Percentiles rank a stretch among this genome's conserved stretches.
Conservation (phyloP, 1,140 invertebrate genomes). For the Choristoneura fumiferana region DNA sequence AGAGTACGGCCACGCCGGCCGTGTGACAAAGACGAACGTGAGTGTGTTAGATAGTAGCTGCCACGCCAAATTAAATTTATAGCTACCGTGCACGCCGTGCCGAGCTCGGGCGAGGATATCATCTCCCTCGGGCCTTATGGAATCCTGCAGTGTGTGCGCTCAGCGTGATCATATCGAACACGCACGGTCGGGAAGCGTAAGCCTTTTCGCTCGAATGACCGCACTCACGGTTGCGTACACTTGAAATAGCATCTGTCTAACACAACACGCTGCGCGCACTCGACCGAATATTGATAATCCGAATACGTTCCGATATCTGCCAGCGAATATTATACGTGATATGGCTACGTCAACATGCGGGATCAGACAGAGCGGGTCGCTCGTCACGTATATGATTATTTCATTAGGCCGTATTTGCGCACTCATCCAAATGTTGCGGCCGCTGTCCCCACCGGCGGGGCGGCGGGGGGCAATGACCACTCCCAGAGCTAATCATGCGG, state of each 20-base stretch:
- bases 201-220: conserved; percentile 33
- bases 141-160: too few relatives aligned
- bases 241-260: conserved; percentile 48
- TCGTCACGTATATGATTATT: conserved; percentile 77
- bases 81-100: neutral
- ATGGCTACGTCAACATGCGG: conserved; percentile 45
- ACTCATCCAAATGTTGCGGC: conserved; percentile 66
- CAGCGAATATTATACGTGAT: conserved; percentile 22
- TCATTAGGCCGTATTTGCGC: conserved; percentile 75
- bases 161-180: neutral
- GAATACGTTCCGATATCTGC: conserved; percentile 23
- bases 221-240: conserved; percentile 34
- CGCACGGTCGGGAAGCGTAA: conserved; percentile 21
- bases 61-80: conserved; percentile 8
- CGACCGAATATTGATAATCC: conserved; percentile 54
- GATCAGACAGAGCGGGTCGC: conserved; percentile 53
- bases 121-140: too few relatives aligned
- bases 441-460: conserved; percentile 26
- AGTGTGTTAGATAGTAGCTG: conserved; percentile 2
- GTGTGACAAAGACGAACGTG: conserved; percentile 17
- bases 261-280: conserved; percentile 42
- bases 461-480: conserved; percentile 64
- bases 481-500: conserved; percentile 76
- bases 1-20: conserved; percentile 8
- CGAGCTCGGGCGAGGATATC: neutral